Base-by-base conservation (phyloP, 2,888 invertebrate species). In the Thumatha senex region DNA sequence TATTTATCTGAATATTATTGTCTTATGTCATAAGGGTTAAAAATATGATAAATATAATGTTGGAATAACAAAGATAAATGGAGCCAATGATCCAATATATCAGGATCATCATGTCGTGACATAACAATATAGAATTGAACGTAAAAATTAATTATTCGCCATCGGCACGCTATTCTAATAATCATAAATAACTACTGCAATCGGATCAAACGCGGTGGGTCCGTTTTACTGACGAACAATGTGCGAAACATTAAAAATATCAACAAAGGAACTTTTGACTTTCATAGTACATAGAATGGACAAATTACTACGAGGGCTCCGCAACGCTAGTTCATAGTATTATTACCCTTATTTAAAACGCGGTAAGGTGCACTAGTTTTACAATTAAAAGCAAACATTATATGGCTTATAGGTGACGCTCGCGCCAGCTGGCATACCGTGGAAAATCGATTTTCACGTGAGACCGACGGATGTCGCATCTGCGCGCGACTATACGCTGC, bases 221-320 rank as follows among this genome's bases (percentile, higher is more conserved):
- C 88, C 76, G 69, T 63, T 67, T 67, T 63, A 63, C 63, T 63
- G 65, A 65, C 79, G 75, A 84, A 90, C 90, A 90, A 90, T 90
- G 90, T 89, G 90, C 89, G 88, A 91, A 89, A 90, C 91, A 89
- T 91, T 90, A 89, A 90, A 91, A 89, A 88, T 90, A 91, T 91
- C 90, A 90, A 90, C 90, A 90, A 91, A 87, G 78, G 86, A 82
- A 84, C 88, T 89, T 89, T 87, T 89, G 88, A 89, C 88, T 88
- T 86, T 86, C 85, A 86, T 86, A 88, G 86, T 88, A 88, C 83
- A 86, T 88, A 84, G 72, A 67, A 64, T 58, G 64, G 66, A 72
- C 82, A 77, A 78, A 65, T 44, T 60, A 59, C 40, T 47, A 43
- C 54, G 51, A 59, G 55, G 61, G 58, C 48, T 46, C 45, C n/a